phyloP scores from a whole-genome alignment of 2,888 invertebrate species.

The Dynastes grantii region DNA sequence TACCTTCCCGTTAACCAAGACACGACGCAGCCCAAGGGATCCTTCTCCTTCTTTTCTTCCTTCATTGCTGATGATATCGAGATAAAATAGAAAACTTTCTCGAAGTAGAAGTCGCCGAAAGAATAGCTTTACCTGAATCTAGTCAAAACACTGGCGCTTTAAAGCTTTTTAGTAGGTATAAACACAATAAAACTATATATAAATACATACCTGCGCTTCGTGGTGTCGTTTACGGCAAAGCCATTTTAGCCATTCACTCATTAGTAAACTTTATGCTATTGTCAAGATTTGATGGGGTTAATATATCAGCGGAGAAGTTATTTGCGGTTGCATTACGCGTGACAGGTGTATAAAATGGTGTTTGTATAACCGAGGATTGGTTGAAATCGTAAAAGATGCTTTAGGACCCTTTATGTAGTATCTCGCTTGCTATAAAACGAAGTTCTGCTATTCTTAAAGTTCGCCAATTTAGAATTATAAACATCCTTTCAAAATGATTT shows the following conservation, averaged over 20 bases:
- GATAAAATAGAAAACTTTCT: conserved; percentile 51
- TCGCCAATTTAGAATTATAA: too few species aligned
- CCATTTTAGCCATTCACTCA: conserved; percentile 20
- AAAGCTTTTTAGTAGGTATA: neutral
- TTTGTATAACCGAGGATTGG: too few species aligned
- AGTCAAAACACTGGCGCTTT: conserved; percentile 8
- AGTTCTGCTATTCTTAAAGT: too few species aligned
- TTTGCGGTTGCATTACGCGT: conserved; percentile 22
- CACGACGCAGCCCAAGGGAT: neutral
- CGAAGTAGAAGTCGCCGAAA: neutral
- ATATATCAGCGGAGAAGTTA: conserved; percentile 32
- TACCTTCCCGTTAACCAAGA: conserved; percentile 41
- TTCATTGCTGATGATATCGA: conserved; percentile 43
- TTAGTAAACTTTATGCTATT: conserved; percentile 42
- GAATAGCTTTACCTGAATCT: conserved; percentile 8
- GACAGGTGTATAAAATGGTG: conserved; percentile 32
- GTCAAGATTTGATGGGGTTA: conserved; percentile 27
- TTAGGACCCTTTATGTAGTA: neutral
- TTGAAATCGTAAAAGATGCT: neutral
- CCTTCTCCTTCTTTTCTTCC: neutral
- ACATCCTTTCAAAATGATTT: too few species aligned
- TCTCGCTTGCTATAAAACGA: too few species aligned
- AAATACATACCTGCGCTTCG: neutral
- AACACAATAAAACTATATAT: conserved; percentile 22
- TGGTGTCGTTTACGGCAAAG: conserved; percentile 3